Percentiles rank a stretch among this genome's conserved stretches.
These are phyloP conservation scores for Aptenodytes forsteri DNA, from an alignment of 2,113 vertebrate species.

Conservation along the genomic window DNA sequence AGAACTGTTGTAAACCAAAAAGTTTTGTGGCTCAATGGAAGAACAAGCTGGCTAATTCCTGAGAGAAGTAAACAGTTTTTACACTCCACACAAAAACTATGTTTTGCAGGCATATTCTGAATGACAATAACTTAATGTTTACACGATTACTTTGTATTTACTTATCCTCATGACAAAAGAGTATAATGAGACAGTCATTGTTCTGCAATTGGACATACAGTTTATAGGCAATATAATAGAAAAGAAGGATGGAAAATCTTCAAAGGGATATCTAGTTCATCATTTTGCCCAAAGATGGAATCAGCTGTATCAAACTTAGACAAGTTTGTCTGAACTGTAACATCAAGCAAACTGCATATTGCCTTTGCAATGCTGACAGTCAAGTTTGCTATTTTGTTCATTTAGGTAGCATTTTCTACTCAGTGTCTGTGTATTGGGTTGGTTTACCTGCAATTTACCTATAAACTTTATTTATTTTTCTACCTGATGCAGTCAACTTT, in stretches of 20 bases:
- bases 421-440: neutral
- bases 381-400: neutral
- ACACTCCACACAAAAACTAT: neutral
- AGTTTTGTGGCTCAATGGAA: neutral
- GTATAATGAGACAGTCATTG: neutral
- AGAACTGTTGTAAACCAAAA: neutral
- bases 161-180: neutral
- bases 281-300: neutral
- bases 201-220: neutral
- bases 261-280: neutral
- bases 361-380: neutral
- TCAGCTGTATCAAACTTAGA: neutral
- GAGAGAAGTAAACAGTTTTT: neutral
- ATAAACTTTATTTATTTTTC: neutral
- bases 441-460: neutral
- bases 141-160: neutral
- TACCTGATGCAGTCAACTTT: neutral
- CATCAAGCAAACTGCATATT: neutral
- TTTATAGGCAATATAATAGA: neutral
- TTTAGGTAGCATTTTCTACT: neutral
- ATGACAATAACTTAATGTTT: neutral
- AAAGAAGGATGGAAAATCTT: neutral
- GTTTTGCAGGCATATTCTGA: neutral
- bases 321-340: neutral
- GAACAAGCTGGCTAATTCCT: neutral